These are phyloP conservation scores for Musca domestica DNA, from an alignment of 1,140 invertebrate species.

Conservation along the genomic window DNA sequence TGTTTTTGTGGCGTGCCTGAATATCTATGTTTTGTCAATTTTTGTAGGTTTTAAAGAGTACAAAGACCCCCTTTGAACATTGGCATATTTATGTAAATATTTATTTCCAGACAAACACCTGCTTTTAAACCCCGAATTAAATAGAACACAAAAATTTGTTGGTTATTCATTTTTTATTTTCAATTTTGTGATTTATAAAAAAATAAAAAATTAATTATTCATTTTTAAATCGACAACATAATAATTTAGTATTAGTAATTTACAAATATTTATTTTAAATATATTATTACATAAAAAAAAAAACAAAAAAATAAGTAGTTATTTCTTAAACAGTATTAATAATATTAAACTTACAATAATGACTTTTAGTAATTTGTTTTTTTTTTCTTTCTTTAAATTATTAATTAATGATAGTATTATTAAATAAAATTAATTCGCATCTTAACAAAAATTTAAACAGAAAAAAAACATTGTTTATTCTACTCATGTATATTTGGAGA, in stretches of 20 bases:
- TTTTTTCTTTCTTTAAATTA: slow-evolving; percentile 4
- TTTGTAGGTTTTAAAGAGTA: too few relatives aligned
- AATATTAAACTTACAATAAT: slow-evolving; percentile 52
- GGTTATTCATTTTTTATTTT: slow-evolving; percentile 21
- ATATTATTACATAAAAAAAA: slow-evolving; percentile 32
- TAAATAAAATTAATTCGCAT: slow-evolving; percentile 34
- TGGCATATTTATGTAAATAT: too few relatives aligned
- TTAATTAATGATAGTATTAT: slow-evolving; percentile 2
- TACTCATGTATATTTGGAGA: slow-evolving; percentile 13
- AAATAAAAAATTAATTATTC: slow-evolving; percentile 23
- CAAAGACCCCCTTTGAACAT: too few relatives aligned
- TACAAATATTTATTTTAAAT: slow-evolving; percentile 39
- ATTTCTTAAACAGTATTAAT: slow-evolving; percentile 31
- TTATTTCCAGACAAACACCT: too few relatives aligned
- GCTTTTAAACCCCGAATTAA: too few relatives aligned
- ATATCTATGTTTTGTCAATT: too few relatives aligned
- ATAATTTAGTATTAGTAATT: slow-evolving; percentile 54
- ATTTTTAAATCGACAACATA: slow-evolving; percentile 40
- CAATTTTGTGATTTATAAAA: slow-evolving; percentile 21
- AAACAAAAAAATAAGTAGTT: slow-evolving; percentile 44
- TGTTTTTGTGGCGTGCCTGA: too few relatives aligned
- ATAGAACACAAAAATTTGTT: too few relatives aligned
- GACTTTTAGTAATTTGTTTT: slow-evolving; percentile 48
- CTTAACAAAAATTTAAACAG: slow-evolving; percentile 34
- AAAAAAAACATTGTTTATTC: slow-evolving; percentile 6